Percentiles rank a stretch among this genome's conserved stretches.
phyloP scores from a whole-genome alignment of 2,888 invertebrate genomes.

The Volucella zonaria region DNA sequence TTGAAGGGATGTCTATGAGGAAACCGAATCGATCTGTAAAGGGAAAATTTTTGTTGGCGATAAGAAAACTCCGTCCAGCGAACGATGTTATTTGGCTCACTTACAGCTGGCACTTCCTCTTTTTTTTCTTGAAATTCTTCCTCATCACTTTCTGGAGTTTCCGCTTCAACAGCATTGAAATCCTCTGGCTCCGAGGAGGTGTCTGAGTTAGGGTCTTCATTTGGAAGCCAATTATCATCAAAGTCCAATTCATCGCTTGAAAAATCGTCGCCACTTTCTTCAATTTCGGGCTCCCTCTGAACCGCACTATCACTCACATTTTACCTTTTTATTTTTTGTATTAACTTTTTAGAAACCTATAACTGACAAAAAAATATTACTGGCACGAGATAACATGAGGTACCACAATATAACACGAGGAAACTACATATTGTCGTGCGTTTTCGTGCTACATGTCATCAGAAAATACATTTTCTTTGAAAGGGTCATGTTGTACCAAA shows the following conservation, averaged over 20 bases:
- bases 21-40: background rate
- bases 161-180: background rate
- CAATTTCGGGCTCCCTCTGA: background rate
- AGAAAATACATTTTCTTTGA: background rate
- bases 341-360: background rate
- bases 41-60: conserved; percentile 10
- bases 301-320: background rate
- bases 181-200: background rate
- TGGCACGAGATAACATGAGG: background rate
- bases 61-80: conserved; percentile 2
- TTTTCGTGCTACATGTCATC: background rate
- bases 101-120: background rate
- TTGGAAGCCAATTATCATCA: conserved; percentile 5
- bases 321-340: conserved; percentile 1
- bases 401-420: background rate
- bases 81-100: background rate
- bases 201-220: background rate
- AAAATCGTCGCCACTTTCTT: background rate
- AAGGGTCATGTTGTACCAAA: background rate
- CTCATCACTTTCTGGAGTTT: background rate
- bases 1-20: conserved; percentile 8
- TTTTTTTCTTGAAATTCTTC: background rate
- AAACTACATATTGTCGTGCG: background rate
- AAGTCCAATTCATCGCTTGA: conserved; percentile 12
- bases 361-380: too few relatives aligned